phyloP scores from a whole-genome alignment of 2,797 vertebrate genomes.

The Urocyon cinereoargenteus region DNA sequence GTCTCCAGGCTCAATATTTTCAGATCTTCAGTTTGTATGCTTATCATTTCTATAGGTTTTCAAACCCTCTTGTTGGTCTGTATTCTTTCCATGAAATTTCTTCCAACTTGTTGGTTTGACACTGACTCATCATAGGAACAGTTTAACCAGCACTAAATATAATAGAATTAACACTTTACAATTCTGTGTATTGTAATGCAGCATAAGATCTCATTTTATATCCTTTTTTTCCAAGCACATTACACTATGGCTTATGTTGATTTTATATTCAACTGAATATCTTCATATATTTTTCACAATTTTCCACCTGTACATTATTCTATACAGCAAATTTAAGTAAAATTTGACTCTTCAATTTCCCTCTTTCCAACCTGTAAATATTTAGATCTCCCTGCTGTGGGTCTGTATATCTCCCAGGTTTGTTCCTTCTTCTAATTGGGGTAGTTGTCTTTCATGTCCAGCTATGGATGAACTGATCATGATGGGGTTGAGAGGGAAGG shows the following conservation, averaged over 20 bases:
- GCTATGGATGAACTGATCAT: neutral
- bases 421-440: neutral
- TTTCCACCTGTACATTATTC: neutral
- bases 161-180: slow-evolving; percentile 3
- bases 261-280: neutral
- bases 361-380: neutral
- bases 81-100: neutral
- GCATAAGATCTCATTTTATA: neutral
- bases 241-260: neutral
- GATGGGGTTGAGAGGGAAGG: neutral
- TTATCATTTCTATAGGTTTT: neutral
- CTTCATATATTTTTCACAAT: neutral
- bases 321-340: neutral
- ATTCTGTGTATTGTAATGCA: neutral
- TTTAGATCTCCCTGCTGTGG: neutral
- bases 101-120: neutral
- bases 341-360: neutral
- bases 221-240: neutral
- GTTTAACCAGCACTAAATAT: neutral
- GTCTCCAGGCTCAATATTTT: neutral
- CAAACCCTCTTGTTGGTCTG: neutral
- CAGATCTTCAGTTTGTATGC: neutral
- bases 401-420: neutral
- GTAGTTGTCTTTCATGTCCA: neutral
- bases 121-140: neutral